Conservation (phyloP, 2,113 vertebrate species). For the Pedionomus torquatus region DNA sequence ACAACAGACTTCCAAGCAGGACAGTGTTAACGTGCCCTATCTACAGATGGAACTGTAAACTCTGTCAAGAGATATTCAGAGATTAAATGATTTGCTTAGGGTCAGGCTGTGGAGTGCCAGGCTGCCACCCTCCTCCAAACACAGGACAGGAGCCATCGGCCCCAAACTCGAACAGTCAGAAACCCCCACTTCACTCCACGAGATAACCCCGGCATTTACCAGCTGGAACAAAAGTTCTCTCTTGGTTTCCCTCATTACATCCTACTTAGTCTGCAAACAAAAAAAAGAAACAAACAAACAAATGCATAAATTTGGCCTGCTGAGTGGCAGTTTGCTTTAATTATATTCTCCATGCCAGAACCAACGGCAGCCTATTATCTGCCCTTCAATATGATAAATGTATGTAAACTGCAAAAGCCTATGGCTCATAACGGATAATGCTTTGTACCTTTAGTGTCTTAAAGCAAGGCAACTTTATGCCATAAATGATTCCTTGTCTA, state of each 20-base stretch:
- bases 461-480: conserved; percentile 50
- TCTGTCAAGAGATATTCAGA: conserved; percentile 39
- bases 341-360: background rate
- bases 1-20: conserved; percentile 23
- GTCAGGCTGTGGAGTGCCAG: conserved; percentile 23
- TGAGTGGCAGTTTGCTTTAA: background rate
- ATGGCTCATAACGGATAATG: background rate
- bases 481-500: background rate
- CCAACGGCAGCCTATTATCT: background rate
- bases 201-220: background rate
- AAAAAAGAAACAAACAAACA: background rate
- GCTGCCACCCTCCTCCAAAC: background rate
- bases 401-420: conserved; percentile 13
- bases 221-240: background rate
- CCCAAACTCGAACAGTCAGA: background rate
- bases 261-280: background rate
- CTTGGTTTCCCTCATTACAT: background rate
- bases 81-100: conserved; percentile 51
- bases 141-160: background rate
- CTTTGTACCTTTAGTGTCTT: conserved; percentile 51
- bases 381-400: conserved; percentile 9
- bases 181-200: background rate
- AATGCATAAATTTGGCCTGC: background rate
- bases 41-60: conserved; percentile 52
- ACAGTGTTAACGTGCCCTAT: conserved; percentile 41